Conservation (phyloP, 2,113 vertebrate genomes). For the Ceyx cyanopectus region DNA sequence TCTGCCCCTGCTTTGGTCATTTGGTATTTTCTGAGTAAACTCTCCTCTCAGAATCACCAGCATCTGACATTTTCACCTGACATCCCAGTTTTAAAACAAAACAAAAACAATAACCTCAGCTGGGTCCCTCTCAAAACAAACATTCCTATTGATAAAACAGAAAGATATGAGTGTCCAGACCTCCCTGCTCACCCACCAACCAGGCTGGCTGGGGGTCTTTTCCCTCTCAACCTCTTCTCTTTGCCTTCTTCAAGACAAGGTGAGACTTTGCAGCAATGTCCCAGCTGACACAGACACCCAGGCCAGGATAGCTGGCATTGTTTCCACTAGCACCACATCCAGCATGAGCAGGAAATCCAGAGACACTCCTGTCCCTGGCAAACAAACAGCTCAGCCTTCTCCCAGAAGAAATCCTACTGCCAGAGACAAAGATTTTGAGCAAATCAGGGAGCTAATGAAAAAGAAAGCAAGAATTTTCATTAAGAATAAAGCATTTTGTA, state of each 20-base stretch:
- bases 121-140: not conserved
- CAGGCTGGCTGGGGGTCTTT: not conserved
- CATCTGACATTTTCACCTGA: not conserved
- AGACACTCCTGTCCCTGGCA: not conserved
- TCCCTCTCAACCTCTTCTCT: not conserved
- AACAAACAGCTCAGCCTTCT: not conserved
- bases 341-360: not conserved
- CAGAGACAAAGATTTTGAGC: not conserved
- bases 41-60: not conserved
- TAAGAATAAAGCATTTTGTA: not conserved
- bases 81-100: not conserved
- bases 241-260: not conserved
- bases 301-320: not conserved
- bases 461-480: not conserved
- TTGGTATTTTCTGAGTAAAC: not conserved
- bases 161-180: not conserved
- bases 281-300: not conserved
- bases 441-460: not conserved
- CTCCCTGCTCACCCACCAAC: not conserved
- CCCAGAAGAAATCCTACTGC: not conserved
- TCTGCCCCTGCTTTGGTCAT: not conserved
- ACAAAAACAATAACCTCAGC: not conserved
- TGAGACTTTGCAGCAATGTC: not conserved
- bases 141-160: not conserved
- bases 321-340: not conserved